Evolutionary conservation across 1,140 invertebrate genomes (phyloP), one percentile per base, ranked within the genome.

Genomic region (Zeugodacus cucurbitae): DNA sequence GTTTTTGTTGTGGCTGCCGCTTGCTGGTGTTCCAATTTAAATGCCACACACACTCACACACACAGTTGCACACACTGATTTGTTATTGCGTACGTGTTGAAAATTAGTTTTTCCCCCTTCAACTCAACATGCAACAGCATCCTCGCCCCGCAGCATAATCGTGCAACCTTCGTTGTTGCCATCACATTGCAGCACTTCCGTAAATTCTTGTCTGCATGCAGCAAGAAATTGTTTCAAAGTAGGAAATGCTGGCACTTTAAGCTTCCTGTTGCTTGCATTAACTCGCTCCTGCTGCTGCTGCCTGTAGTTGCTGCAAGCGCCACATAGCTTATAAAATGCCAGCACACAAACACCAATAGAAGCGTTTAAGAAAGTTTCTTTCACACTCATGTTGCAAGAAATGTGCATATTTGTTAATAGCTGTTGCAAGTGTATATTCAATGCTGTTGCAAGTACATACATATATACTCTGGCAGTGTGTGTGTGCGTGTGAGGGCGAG

Each of bases 241-340:
- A 82, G 74, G 74, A 82, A 82, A 48, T 48, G 74, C 74, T 48
- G 74, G n/a, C 74, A 82, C 74, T 82, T 82, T 82, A 82, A 82
- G n/a, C 74, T 82, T 82, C 74, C 74, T 82, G 74, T 82, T 82
- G 74, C 41, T 48, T 74, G 34, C 74, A 17, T 48, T 37, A n/a
- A 82, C 41, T 82, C 74, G 34, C 10, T 48, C 32, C 58, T 62
- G 32, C 32, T 41, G 67, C 32, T 41, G 64, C 0, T 34, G 62
- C n/a, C 29, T 5, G 20, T n/a, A 62, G 11, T 57, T 11, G 58
- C 67, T 37, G 34, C 67, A 41, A 37, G 17, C n/a, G 3, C 7
- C 7, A 41, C 48, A 62, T 62, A 62, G 44, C 37, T 82, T 26
- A 41, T 20, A 44, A 17, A 34, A 74, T 74, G 70, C 2, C 74